Evolutionary conservation across 2,888 invertebrate species (phyloP).

Genomic region (Scaptomyza cyrtandrae): DNA sequence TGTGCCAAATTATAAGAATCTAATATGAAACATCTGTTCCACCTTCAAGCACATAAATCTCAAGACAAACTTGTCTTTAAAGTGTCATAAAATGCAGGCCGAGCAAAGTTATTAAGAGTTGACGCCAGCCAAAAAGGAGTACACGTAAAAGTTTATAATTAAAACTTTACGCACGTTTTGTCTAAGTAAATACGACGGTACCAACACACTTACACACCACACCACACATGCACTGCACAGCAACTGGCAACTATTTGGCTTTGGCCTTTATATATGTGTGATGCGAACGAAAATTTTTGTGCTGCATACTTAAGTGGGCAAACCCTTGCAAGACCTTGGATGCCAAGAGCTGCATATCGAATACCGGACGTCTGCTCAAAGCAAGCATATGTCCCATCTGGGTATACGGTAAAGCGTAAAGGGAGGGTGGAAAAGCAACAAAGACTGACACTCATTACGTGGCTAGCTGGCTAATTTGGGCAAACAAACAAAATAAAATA

Average conservation of each 20-base stretch:
- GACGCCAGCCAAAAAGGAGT: slow-evolving; percentile 32
- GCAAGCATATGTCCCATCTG: slow-evolving; percentile 25
- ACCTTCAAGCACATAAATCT: slow-evolving; percentile 23
- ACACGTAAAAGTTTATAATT: slow-evolving; percentile 72
- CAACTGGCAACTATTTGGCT: slow-evolving; percentile 42
- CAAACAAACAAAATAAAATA: slow-evolving; percentile 11
- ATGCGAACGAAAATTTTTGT: slow-evolving; percentile 63
- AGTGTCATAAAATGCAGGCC: slow-evolving; percentile 53
- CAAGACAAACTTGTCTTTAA: slow-evolving; percentile 45
- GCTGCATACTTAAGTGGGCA: slow-evolving; percentile 73
- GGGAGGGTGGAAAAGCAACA: neutral
- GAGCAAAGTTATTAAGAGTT: slow-evolving; percentile 18
- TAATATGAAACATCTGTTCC: slow-evolving; percentile 31
- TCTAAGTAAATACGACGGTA: slow-evolving; percentile 68
- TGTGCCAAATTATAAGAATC: slow-evolving; percentile 21
- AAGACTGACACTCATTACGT: slow-evolving; percentile 40
- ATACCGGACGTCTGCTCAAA: slow-evolving; percentile 27
- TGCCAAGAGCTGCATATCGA: slow-evolving; percentile 20
- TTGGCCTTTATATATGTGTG: slow-evolving; percentile 58
- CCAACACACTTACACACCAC: slow-evolving; percentile 18
- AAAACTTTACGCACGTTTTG: slow-evolving; percentile 81
- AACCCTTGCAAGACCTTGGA: slow-evolving; percentile 33
- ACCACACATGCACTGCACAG: slow-evolving; percentile 24
- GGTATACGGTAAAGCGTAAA: neutral
- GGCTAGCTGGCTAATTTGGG: slow-evolving; percentile 18